phyloP scores from a whole-genome alignment of 2,888 invertebrate species.

The Leptinotarsa tumamoca region DNA sequence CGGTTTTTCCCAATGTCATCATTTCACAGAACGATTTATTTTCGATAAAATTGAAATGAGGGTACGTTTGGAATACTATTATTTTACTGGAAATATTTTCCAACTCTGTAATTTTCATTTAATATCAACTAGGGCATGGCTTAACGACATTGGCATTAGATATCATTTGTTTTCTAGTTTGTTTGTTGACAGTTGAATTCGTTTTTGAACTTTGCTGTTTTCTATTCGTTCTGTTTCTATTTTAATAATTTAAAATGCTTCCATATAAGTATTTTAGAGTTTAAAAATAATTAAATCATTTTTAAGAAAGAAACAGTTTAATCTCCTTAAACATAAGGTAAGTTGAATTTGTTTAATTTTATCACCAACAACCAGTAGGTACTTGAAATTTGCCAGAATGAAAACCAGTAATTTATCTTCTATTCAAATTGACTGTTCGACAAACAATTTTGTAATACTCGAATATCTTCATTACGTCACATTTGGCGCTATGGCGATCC shows the following conservation, averaged over 20 bases:
- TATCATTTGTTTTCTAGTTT: constrained; percentile 27
- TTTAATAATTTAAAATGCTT: constrained; percentile 53
- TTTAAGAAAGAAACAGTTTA: constrained; percentile 48
- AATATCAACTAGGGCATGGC: too few species aligned
- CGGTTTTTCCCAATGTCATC: too few species aligned
- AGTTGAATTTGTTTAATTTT: constrained; percentile 26
- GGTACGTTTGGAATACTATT: too few species aligned
- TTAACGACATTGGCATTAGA: too few species aligned
- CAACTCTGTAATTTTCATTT: too few species aligned
- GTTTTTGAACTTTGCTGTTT: constrained; percentile 57
- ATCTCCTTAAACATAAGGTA: constrained; percentile 46
- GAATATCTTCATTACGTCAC: constrained; percentile 53
- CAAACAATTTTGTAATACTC: background rate
- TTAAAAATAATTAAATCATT: constrained; percentile 42
- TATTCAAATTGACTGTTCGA: background rate
- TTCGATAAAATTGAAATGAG: too few species aligned
- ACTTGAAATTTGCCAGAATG: constrained; percentile 34
- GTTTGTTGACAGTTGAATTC: constrained; percentile 55
- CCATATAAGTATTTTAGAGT: constrained; percentile 49
- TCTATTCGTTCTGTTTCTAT: constrained; percentile 54
- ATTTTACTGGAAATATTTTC: too few species aligned
- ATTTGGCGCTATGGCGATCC: constrained; percentile 38
- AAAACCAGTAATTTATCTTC: background rate
- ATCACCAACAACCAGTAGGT: constrained; percentile 27
- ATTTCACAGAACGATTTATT: too few species aligned